Conservation (phyloP, 2,888 invertebrate genomes). For the Melolontha melolontha region DNA sequence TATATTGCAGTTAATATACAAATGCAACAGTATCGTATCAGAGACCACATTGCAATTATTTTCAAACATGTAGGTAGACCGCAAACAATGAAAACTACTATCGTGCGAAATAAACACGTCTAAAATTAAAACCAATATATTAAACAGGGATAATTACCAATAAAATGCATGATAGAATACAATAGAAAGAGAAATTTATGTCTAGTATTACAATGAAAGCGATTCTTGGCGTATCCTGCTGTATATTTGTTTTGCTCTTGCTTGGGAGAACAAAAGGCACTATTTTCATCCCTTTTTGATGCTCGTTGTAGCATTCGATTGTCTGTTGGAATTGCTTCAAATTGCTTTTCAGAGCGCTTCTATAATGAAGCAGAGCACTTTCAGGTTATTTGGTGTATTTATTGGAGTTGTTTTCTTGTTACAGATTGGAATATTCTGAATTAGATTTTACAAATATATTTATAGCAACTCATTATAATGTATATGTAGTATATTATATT, state of each 20-base stretch:
- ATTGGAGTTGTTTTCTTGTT: slow-evolving; percentile 60
- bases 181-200: slow-evolving; percentile 42
- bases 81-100: slow-evolving; percentile 13
- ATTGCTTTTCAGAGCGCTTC: slow-evolving; percentile 62
- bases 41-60: not conserved
- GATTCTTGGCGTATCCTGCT: slow-evolving; percentile 38
- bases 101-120: slow-evolving; percentile 26
- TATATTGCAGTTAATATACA: too few species aligned
- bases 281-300: slow-evolving; percentile 52
- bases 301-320: slow-evolving; percentile 59
- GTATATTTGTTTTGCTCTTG: slow-evolving; percentile 41
- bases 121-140: slow-evolving; percentile 40
- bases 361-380: slow-evolving; percentile 61
- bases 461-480: not conserved
- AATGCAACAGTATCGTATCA: not conserved
- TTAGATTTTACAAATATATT: slow-evolving; percentile 10
- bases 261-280: slow-evolving; percentile 53
- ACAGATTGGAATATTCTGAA: slow-evolving; percentile 45
- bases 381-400: slow-evolving; percentile 66
- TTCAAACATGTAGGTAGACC: slow-evolving; percentile 2
- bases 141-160: slow-evolving; percentile 40
- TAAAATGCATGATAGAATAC: slow-evolving; percentile 38
- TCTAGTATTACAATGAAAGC: slow-evolving; percentile 38
- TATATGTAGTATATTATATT: too few species aligned
- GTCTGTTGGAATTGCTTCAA: slow-evolving; percentile 64